Conservation (phyloP, 2,888 invertebrate genomes). For the Empis stercorea region DNA sequence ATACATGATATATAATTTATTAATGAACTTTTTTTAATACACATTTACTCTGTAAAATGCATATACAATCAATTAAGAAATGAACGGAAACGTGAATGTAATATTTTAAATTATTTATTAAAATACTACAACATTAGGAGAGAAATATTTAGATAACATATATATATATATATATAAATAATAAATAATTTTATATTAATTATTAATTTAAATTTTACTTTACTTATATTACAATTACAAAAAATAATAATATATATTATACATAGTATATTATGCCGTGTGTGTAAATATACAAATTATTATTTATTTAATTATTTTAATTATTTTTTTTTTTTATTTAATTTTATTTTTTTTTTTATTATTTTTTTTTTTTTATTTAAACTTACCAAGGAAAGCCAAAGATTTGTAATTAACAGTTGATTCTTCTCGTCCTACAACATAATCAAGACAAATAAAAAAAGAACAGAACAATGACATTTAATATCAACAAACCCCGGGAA, state of each 20-base stretch:
- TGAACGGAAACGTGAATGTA: too few relatives aligned
- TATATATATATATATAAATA: too few relatives aligned
- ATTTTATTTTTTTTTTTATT: slow-evolving; percentile 15
- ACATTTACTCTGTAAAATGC: too few relatives aligned
- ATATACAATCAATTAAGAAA: too few relatives aligned
- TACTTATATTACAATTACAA: too few relatives aligned
- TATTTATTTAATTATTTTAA: slow-evolving; percentile 11
- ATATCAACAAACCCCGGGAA: slow-evolving; percentile 4
- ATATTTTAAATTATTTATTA: too few relatives aligned
- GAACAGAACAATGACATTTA: slow-evolving; percentile 9
- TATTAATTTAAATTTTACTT: too few relatives aligned
- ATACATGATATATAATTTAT: too few relatives aligned
- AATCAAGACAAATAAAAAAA: slow-evolving; percentile 17
- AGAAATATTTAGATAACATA: too few relatives aligned
- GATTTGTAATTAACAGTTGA: slow-evolving; percentile 89
- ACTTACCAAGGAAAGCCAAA: slow-evolving; percentile 93
- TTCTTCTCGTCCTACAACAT: slow-evolving; percentile 83
- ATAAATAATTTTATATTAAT: too few relatives aligned
- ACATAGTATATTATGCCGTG: slow-evolving; percentile 21
- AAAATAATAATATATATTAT: not conserved
- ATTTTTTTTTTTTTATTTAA: slow-evolving; percentile 34
- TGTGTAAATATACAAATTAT: slow-evolving; percentile 16
- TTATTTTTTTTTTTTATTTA: slow-evolving; percentile 14
- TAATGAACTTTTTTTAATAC: too few relatives aligned
- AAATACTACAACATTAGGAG: too few relatives aligned